phyloP scores from a whole-genome alignment of 2,113 vertebrate species.

The Crocuta crocuta region DNA sequence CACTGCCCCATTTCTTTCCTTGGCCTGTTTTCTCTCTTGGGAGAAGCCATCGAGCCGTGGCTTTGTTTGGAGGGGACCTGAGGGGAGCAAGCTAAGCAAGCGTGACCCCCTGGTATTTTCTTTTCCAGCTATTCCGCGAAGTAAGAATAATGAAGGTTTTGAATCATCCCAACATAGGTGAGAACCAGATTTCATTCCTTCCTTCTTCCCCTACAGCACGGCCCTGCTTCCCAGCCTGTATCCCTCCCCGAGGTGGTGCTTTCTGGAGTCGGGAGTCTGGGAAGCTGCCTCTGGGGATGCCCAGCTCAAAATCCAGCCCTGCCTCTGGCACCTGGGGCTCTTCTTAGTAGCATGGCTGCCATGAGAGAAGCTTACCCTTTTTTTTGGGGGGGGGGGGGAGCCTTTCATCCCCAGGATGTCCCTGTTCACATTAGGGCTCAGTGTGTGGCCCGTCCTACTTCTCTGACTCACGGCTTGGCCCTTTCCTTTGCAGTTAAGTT shows the following conservation, averaged over 20 bases:
- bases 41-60: background rate
- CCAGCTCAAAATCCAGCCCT: background rate
- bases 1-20: background rate
- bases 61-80: background rate
- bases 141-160: constrained; percentile 98
- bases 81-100: background rate
- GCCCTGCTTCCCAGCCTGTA: accelerated
- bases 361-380: background rate
- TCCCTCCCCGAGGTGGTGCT: background rate
- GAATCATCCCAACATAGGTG: constrained; percentile 98
- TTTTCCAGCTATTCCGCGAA: constrained; percentile 93
- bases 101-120: constrained; percentile 24
- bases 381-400: too few species aligned
- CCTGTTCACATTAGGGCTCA: background rate
- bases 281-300: background rate
- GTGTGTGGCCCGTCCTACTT: background rate
- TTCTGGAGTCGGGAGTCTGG: background rate
- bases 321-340: background rate
- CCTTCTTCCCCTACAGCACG: background rate
- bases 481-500: constrained; percentile 91
- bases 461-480: background rate
- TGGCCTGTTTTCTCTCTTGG: background rate
- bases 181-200: constrained; percentile 72
- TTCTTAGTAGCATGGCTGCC: background rate
- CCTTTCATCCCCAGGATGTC: background rate